Evolutionary conservation across 2,113 vertebrate genomes (phyloP).

Genomic region (Mandrillus leucophaeus): DNA sequence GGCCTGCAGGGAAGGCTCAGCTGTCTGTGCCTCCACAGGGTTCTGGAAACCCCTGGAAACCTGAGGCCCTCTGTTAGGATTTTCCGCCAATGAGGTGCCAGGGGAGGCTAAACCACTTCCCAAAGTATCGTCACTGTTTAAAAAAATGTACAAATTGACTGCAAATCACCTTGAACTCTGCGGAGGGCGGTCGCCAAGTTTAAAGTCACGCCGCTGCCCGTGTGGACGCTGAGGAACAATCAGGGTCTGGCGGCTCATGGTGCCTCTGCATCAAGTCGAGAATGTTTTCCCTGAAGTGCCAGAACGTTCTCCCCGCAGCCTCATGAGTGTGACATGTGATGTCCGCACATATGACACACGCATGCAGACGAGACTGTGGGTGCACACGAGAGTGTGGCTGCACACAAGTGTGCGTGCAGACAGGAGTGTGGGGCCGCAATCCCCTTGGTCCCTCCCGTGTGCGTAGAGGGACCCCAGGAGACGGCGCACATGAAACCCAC

Average conservation of each 20-base stretch:
- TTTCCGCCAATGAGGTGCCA: accelerated
- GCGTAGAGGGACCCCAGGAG: not conserved
- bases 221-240: accelerated
- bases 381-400: not conserved
- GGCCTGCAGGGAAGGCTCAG: not conserved
- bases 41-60: not conserved
- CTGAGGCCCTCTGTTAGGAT: not conserved
- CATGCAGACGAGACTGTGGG: accelerated
- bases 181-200: not conserved
- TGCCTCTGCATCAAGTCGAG: accelerated
- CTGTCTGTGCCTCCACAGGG: not conserved
- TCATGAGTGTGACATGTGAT: not conserved
- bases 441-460: accelerated
- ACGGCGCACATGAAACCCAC: accelerated
- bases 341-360: accelerated
- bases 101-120: not conserved
- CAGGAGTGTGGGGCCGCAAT: not conserved
- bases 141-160: not conserved
- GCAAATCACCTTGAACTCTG: not conserved
- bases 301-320: accelerated
- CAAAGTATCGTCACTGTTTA: not conserved
- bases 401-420: no score
- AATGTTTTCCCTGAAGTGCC: not conserved
- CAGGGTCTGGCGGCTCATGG: accelerated
- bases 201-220: not conserved